These are phyloP conservation scores for Manis crassicaudata DNA, from an alignment of 2,797 vertebrate species.

Conservation along the genomic window DNA sequence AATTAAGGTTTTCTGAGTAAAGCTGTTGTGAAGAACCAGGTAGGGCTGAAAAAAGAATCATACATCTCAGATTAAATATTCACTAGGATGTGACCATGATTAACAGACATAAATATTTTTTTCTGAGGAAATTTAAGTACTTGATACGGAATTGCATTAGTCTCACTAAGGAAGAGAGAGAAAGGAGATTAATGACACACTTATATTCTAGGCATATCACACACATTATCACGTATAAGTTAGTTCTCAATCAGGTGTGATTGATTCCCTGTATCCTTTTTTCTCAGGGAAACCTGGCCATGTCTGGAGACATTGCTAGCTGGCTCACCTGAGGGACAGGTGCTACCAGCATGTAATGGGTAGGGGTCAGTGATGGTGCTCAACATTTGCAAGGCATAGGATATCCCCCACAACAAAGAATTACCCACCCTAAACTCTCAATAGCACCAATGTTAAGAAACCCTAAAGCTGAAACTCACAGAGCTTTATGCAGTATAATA, in stretches of 20 bases:
- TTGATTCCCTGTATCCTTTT: not conserved
- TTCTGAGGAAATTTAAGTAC: slow-evolving; percentile 47
- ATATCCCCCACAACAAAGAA: not conserved
- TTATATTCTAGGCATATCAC: not conserved
- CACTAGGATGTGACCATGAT: not conserved
- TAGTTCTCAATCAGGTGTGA: not conserved
- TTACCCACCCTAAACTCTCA: not conserved
- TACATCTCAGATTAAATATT: not conserved
- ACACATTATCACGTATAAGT: not conserved
- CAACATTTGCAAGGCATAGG: not conserved
- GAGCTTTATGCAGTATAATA: not conserved
- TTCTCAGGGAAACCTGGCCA: not conserved
- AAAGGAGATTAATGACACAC: not conserved
- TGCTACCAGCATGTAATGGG: not conserved
- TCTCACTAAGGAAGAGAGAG: not conserved
- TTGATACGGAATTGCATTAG: slow-evolving; percentile 26
- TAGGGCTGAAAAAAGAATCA: not conserved
- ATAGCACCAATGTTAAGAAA: not conserved
- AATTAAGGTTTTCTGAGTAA: slow-evolving; percentile 41
- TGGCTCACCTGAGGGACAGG: not conserved
- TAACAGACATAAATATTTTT: not conserved
- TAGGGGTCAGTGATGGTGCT: not conserved
- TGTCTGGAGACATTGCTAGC: not conserved
- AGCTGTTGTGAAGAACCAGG: not conserved
- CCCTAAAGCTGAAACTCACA: not conserved